Percentiles rank a stretch among this genome's conserved stretches.
Conservation (phyloP, 2,888 invertebrate species). For the Drosophila demipolita region DNA sequence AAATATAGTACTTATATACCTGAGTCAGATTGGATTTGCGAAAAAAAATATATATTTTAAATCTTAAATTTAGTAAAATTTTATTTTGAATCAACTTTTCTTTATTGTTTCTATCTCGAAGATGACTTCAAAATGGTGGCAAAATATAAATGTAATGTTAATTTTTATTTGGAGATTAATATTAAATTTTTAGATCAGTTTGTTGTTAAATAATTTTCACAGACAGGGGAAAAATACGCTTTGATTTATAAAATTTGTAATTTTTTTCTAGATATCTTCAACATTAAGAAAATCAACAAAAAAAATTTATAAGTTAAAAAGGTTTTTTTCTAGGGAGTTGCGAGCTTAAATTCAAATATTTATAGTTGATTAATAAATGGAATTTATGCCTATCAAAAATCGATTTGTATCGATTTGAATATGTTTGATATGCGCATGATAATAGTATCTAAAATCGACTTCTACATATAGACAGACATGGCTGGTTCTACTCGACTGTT, state of each 20-base stretch:
- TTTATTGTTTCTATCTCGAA: not conserved
- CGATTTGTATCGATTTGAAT: not conserved
- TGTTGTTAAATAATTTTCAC: not conserved
- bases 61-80: not conserved
- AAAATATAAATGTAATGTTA: not conserved
- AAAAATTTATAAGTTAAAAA: not conserved
- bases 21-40: not conserved
- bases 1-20: not conserved
- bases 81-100: not conserved
- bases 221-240: not conserved
- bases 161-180: not conserved
- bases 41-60: not conserved
- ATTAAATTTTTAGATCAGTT: not conserved
- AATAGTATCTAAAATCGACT: not conserved
- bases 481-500: not conserved
- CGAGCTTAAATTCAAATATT: not conserved
- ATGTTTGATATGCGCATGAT: not conserved
- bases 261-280: not conserved
- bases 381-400: not conserved
- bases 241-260: not conserved
- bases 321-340: not conserved
- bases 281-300: not conserved
- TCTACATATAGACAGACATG: not conserved
- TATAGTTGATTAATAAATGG: not conserved
- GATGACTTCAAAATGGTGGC: not conserved